A percentile compares a stretch with the other conserved stretches of the same genome.
These are phyloP conservation scores for Pachycephus smyrnensis DNA, from an alignment of 2,888 invertebrate species.

Conservation along the genomic window DNA sequence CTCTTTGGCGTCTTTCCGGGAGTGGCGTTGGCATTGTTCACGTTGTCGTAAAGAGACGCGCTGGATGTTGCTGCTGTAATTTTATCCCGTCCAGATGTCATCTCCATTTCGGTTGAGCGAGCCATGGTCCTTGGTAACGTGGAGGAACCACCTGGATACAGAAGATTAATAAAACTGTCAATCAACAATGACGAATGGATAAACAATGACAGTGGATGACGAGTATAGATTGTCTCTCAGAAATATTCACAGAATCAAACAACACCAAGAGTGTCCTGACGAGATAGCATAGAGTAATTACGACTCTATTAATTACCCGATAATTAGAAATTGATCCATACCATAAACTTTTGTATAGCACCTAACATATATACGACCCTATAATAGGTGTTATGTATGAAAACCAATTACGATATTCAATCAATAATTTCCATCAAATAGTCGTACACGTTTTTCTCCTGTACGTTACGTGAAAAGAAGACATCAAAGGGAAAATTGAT, in stretches of 20 bases:
- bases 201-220: not conserved
- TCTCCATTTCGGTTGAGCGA: constrained; percentile 78
- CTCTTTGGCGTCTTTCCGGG: constrained; percentile 49
- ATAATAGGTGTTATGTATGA: not conserved
- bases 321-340: not conserved
- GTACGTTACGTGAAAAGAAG: not conserved
- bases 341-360: not conserved
- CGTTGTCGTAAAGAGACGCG: constrained; percentile 89
- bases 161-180: not conserved
- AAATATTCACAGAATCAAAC: not conserved
- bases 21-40: constrained; percentile 65
- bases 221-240: not conserved
- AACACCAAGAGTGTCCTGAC: not conserved
- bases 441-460: not conserved
- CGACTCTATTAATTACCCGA: not conserved
- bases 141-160: constrained; percentile 73
- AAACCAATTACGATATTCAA: not conserved
- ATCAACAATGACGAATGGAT: not conserved
- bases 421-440: not conserved
- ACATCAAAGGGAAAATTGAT: not conserved
- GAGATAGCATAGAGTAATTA: not conserved
- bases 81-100: constrained; percentile 72
- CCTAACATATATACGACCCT: not conserved
- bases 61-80: constrained; percentile 89
- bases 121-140: constrained; percentile 83